Percentiles rank a stretch among this genome's conserved stretches.
phyloP scores from a whole-genome alignment of 2,888 invertebrate species.

The Drosophila mimica region DNA sequence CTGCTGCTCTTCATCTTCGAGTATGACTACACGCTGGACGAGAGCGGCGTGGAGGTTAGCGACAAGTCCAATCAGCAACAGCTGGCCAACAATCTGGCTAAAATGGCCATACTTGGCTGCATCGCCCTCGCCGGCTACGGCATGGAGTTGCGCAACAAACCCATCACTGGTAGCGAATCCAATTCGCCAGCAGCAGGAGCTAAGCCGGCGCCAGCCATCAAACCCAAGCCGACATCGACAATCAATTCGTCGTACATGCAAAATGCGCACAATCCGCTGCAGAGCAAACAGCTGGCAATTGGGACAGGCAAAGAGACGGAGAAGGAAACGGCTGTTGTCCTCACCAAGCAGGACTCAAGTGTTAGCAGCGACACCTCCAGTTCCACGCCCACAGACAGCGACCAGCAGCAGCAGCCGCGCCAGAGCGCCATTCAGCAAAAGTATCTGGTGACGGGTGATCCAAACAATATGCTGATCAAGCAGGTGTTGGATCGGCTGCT shows the following conservation, averaged over 20 bases:
- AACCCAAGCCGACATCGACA: constrained; percentile 47
- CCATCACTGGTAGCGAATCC: constrained; percentile 61
- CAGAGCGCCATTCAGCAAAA: constrained; percentile 68
- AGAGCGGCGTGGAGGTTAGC: constrained; percentile 95
- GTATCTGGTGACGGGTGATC: constrained; percentile 77
- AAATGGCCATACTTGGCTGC: constrained; percentile 93
- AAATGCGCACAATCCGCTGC: constrained; percentile 85
- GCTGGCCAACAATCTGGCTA: constrained; percentile 96
- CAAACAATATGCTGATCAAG: constrained; percentile 88
- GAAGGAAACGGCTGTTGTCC: constrained; percentile 42
- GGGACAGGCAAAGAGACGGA: constrained; percentile 59
- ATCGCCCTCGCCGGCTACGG: constrained; percentile 92
- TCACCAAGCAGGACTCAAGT: constrained; percentile 77
- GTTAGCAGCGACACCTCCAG: constrained; percentile 76
- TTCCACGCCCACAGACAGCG: constrained; percentile 73
- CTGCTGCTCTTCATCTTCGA: constrained; percentile 95
- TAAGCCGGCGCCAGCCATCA: constrained; percentile 54
- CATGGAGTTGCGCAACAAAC: constrained; percentile 73
- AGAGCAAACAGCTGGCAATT: constrained; percentile 83
- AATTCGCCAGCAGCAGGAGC: constrained; percentile 47
- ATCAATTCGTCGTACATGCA: constrained; percentile 82
- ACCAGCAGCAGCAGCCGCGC: constrained; percentile 49
- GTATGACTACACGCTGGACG: constrained; percentile 98
- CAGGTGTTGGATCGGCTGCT: constrained; percentile 89
- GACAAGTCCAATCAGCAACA: constrained; percentile 96